These are phyloP conservation scores for Ifrita kowaldi DNA, from an alignment of 2,113 vertebrate genomes.

Conservation along the genomic window DNA sequence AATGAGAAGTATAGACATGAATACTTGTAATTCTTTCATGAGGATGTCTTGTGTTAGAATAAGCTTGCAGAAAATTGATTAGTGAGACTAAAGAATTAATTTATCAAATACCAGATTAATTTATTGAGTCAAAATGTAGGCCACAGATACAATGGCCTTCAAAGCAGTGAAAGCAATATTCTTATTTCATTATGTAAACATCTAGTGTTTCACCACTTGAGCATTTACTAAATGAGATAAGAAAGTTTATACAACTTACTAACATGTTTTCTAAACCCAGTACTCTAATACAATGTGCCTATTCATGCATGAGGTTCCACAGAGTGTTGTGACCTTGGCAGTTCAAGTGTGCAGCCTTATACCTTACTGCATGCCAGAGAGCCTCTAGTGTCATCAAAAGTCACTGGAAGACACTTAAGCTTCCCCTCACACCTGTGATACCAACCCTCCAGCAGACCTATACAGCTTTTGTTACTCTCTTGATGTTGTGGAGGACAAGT, in stretches of 20 bases:
- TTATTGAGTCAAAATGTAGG: neutral
- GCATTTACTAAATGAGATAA: slow-evolving; percentile 1
- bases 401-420: neutral
- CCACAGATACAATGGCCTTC: neutral
- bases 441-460: neutral
- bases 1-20: neutral
- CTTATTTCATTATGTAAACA: neutral
- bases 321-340: neutral
- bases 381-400: neutral
- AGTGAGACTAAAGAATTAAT: neutral
- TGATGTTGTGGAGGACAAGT: neutral
- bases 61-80: neutral
- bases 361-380: neutral
- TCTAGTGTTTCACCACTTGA: neutral
- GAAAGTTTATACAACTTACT: neutral
- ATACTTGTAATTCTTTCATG: neutral
- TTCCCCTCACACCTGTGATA: neutral
- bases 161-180: neutral
- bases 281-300: neutral
- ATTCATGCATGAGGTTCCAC: neutral
- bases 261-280: neutral
- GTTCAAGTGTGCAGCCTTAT: neutral
- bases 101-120: neutral
- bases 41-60: neutral
- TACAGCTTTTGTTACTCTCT: neutral